phyloP scores from a whole-genome alignment of 2,113 vertebrate genomes.

The Hemiscyllium ocellatum region DNA sequence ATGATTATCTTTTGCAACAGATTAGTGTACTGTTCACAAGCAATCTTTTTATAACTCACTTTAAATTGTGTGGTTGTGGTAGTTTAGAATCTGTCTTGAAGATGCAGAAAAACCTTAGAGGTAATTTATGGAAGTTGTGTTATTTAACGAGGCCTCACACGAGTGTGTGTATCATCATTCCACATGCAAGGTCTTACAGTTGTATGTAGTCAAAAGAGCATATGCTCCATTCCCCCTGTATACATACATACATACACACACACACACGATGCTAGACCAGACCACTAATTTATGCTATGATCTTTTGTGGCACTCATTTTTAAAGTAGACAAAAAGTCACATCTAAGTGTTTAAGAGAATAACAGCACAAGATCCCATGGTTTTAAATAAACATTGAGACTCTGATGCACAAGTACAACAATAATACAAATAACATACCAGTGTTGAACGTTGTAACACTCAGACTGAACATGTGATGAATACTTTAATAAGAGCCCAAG shows the following conservation, averaged over 20 bases:
- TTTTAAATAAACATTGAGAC: too few species aligned
- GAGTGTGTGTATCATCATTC: not conserved
- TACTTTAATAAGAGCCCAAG: too few species aligned
- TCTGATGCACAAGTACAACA: too few species aligned
- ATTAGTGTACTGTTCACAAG: not conserved
- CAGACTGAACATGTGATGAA: too few species aligned
- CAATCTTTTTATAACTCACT: not conserved
- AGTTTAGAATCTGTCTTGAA: not conserved
- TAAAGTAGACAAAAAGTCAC: too few species aligned
- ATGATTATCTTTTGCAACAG: not conserved
- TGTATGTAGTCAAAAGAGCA: not conserved
- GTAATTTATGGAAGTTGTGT: not conserved
- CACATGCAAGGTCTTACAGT: not conserved
- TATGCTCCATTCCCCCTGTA: rapidly evolving
- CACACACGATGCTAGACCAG: too few species aligned
- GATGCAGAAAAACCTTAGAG: not conserved
- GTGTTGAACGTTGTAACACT: too few species aligned
- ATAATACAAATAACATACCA: too few species aligned
- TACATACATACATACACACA: not conserved
- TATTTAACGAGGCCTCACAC: not conserved
- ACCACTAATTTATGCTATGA: too few species aligned
- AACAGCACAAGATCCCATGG: too few species aligned
- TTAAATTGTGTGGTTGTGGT: not conserved
- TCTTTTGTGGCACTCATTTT: too few species aligned
- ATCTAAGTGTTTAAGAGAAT: too few species aligned